Base-by-base conservation (phyloP, 53 echinoderm and acorn worm genomes). In the Hippasteria phrygiana region DNA sequence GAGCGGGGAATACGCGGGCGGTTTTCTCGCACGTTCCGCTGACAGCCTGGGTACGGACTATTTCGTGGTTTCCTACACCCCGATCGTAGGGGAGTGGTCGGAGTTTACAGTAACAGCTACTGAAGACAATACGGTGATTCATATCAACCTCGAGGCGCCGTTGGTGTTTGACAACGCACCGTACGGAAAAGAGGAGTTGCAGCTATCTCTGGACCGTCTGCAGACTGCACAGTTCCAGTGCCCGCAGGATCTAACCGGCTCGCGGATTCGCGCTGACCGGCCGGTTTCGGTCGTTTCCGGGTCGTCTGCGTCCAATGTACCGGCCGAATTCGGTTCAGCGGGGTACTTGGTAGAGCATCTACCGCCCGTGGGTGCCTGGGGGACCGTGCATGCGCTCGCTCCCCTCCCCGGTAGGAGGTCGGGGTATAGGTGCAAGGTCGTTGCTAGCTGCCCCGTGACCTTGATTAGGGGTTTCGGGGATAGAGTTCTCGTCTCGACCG, bases 331-430 rank as follows among this genome's bases (percentile, higher is more conserved):
- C 12, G 89, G 77, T 45, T 59, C 83, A 18, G 75, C 84, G 18
- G 89, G 70, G 22, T 67, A 92, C 71, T 26, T 92, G 27, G 85
- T 92, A 17, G 92, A 92, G 47, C 92, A 92, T 53, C 88, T 92
- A 17, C 92, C 92, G 27, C 92, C 92, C 1, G 59, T 92, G 7
- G 75, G 83, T 63, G 76, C 83, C 14, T 80, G 74, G 27, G 92
- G 92, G 34, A 89, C 80, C 29, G 67, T 81, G 12, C 73, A 88
- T 47, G 77, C 77, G 6, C 83, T 92, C 2, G 84, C 92, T 0
- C 92, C 92, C 4, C 63, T 89, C 38, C 75, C 37, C 24, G 89
- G 79, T 20, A 79, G 83, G 27, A 48, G 45, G 20, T 78, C 88
- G 27, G 89, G 89, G 18, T 92, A 67, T 37, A 55, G 37, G 26